Conservation (phyloP, 2,797 vertebrate species). For the Botia kubotai region DNA sequence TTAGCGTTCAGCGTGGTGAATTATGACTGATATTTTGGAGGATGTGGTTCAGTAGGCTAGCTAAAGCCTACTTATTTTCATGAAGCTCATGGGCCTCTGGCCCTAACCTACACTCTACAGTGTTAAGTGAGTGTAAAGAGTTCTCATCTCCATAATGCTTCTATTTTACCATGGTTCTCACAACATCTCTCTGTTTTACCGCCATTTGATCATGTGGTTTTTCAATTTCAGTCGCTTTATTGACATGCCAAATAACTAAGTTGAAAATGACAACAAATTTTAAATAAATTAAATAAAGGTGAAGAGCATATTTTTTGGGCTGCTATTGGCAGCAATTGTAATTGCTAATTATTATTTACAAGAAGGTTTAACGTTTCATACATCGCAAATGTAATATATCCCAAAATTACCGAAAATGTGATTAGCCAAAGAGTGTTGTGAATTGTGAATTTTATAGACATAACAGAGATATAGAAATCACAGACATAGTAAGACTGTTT, state of each 20-base stretch:
- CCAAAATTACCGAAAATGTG: no score
- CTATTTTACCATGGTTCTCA: constrained; percentile 23
- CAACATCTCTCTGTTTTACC: not conserved
- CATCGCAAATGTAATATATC: not conserved
- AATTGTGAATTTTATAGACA: no score
- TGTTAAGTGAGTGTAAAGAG: constrained; percentile 49
- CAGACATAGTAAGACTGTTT: no score
- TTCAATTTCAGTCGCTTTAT: not conserved
- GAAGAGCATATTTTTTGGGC: not conserved
- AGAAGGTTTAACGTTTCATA: not conserved
- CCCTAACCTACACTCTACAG: constrained; percentile 38
- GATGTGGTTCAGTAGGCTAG: constrained; percentile 26
- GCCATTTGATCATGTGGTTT: not conserved
- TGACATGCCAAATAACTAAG: not conserved
- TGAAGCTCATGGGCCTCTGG: constrained; percentile 46
- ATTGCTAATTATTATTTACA: not conserved
- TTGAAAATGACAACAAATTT: no score
- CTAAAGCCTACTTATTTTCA: constrained; percentile 47
- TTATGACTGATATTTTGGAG: constrained; percentile 28
- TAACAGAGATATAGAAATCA: no score
- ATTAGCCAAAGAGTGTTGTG: no score
- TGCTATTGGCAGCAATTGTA: not conserved
- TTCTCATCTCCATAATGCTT: constrained; percentile 43
- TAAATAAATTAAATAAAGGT: not conserved
- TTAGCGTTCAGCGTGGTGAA: constrained; percentile 11